phyloP scores from a whole-genome alignment of 2,113 vertebrate species.

The Numenius arquata region DNA sequence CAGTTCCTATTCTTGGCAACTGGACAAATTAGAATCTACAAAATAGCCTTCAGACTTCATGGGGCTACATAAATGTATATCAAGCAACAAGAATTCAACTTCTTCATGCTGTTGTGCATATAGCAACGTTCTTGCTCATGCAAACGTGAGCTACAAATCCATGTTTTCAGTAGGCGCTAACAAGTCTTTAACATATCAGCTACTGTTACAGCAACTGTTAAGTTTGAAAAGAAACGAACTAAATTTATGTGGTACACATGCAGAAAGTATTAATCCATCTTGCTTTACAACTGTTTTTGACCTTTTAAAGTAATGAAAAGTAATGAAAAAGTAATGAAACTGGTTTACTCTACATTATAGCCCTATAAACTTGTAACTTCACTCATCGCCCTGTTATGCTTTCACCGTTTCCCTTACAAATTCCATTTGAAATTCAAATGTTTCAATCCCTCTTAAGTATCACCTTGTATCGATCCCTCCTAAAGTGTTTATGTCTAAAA shows the following conservation, averaged over 20 bases:
- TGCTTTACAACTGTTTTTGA: not conserved
- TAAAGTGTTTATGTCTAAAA: not conserved
- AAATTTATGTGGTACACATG: not conserved
- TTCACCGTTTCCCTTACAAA: not conserved
- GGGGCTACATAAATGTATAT: not conserved
- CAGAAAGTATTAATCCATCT: not conserved
- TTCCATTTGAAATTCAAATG: not conserved
- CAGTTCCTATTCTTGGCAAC: not conserved
- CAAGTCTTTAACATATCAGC: not conserved
- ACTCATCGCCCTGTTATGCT: not conserved
- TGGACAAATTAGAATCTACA: not conserved
- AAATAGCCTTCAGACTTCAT: not conserved
- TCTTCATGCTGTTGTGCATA: not conserved
- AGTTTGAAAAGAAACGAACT: not conserved
- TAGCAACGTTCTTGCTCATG: not conserved
- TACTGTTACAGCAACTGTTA: not conserved
- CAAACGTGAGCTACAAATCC: not conserved
- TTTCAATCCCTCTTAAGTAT: not conserved
- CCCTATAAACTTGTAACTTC: not conserved
- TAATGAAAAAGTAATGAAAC: not conserved
- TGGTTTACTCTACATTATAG: not conserved
- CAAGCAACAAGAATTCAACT: not conserved
- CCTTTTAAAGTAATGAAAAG: not conserved
- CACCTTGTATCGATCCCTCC: not conserved
- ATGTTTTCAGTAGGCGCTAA: not conserved